Evolutionary conservation across 2,888 invertebrate genomes (phyloP), one percentile per base, ranked within the genome.

Genomic region (Drosophila buzzatii): DNA sequence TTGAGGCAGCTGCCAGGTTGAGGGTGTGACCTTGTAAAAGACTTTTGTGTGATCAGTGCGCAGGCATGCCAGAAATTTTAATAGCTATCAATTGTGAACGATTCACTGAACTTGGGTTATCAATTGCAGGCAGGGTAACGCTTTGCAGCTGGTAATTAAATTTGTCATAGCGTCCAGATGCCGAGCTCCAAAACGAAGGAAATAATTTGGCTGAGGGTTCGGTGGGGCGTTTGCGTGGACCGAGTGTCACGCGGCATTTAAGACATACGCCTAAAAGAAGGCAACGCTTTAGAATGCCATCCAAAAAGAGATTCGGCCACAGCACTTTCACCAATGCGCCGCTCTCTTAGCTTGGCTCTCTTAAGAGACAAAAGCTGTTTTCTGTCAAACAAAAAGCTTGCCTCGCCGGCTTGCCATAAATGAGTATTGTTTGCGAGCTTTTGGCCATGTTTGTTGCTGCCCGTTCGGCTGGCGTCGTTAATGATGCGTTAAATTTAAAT

Each of bases 401-500:
- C 8, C 59, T 51, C 33, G 72, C 18, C 49, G 44, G 33, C 16
- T 58, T 77, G 69, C 72, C 65, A 74, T 79, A 73, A 79, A 70
- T 56, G 55, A n/a, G 27, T 33, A 16, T 20, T 41, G 39, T 35
- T 33, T 0, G 0, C 7, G 53, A 84, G 82, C 85, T 76, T 76
- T 69, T 16, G 14, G 20, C 45, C 42, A 39, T 53, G 44, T 56
- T 65, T 70, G 73, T 55, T 39, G 63, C 31, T 39, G 68, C 39
- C 57, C 62, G 70, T 71, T 62, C 39, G 49, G 51, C 57, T 77
- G 72, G 47, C 66, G 61, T 44, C 64, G 81, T 88, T 90, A 86
- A 86, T 90, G 90, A 90, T 85, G 90, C 90, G 89, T 86, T 90
- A 88, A 90, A 86, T 86, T 86, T 86, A 90, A 86, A 86, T 88